Evolutionary conservation across 2,797 vertebrate species (phyloP), one percentile per base, ranked within the genome.

Genomic region (Rhinella marina): DNA sequence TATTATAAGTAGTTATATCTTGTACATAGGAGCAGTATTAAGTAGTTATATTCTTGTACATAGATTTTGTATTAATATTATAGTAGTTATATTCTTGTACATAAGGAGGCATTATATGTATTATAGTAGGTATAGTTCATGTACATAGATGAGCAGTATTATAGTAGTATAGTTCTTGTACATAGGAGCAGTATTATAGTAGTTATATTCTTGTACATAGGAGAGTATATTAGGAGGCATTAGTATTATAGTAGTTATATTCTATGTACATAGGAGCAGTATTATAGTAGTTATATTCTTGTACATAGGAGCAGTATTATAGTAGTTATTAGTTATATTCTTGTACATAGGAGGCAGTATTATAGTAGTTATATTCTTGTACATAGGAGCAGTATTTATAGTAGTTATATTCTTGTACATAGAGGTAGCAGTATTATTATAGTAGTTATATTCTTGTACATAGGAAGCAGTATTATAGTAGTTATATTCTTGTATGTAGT

Each of bases 381-480:
- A 66, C 9, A 29, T 70, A 29, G 66, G 66, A 27, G 13, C 66
- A 32, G 27, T 32, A 70, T n/a, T 70, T 70, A 70, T 70, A 70
- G 66, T 70, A 70, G 66, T 70, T 70, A 70, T 70, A 70, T 70
- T 70, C 66, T 29, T 70, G 66, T 70, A 70, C 8, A 70, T n/a
- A n/a, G n/a, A n/a, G n/a, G n/a, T 70, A 70, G 27, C 72, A 50
- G 72, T n/a, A n/a, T n/a, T 75, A 75, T 75, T 75, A 73, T 73
- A 72, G 70, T 72, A 72, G 70, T 41, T 72, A 72, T 41, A 72
- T 72, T 72, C 70, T 41, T 72, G 29, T 70, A 70, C 27, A 70
- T 70, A 70, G 66, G 66, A n/a, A 2, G 66, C 27, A 70, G 66
- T 70, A 70, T 70, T 70, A 70, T 70, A 70, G 66, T 70, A 70